Evolutionary conservation across 2,888 invertebrate species (phyloP).

Genomic region (Drosophila buzzatii): DNA sequence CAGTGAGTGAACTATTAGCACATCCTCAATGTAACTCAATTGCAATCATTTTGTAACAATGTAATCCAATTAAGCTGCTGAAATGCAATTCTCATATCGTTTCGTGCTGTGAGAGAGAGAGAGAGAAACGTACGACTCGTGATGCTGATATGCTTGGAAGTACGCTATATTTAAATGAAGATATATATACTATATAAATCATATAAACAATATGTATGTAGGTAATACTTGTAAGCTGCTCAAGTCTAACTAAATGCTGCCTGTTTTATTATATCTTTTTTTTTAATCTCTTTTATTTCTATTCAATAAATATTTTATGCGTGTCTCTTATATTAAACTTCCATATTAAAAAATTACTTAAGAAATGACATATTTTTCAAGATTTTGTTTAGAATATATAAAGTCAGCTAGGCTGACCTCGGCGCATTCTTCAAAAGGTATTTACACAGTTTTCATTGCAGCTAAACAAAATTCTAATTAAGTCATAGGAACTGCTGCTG

Average conservation of each 20-base stretch:
- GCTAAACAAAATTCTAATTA: conserved; percentile 73
- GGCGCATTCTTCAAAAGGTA: conserved; percentile 15
- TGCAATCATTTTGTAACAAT: conserved; percentile 1
- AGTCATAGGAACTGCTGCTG: conserved; percentile 61
- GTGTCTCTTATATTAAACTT: too few relatives aligned
- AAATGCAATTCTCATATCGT: conserved; percentile 42
- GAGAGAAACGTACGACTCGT: background rate
- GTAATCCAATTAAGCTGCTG: conserved; percentile 28
- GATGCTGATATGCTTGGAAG: background rate
- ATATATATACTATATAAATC: background rate
- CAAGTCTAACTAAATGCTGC: too few relatives aligned
- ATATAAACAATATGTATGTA: background rate
- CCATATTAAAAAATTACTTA: too few relatives aligned
- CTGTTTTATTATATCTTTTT: too few relatives aligned
- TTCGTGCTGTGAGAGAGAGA: conserved; percentile 1
- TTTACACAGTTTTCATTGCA: conserved; percentile 38
- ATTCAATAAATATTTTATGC: too few relatives aligned
- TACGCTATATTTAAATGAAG: background rate
- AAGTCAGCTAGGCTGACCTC: too few relatives aligned
- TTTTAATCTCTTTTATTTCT: too few relatives aligned
- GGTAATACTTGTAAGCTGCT: too few relatives aligned
- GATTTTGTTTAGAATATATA: too few relatives aligned
- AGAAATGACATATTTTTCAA: too few relatives aligned
- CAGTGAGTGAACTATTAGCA: background rate
- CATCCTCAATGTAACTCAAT: too few relatives aligned